Base-by-base conservation (phyloP, 2,113 vertebrate species). In the Lophochroa leadbeateri region DNA sequence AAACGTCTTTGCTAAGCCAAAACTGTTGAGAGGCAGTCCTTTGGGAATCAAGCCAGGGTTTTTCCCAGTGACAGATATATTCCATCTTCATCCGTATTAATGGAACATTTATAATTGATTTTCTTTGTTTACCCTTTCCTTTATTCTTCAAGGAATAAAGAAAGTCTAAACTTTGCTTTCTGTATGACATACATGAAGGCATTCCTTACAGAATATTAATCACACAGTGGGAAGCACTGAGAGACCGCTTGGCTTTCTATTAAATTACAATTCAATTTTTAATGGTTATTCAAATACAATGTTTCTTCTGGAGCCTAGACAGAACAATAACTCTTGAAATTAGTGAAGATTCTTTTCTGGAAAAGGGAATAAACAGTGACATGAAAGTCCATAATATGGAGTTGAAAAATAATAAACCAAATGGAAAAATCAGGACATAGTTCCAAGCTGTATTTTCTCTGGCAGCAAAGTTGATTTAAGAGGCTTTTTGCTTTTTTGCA, bases 51-150 rank as follows among this genome's bases (percentile, higher is more conserved):
- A 88, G 79, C 71, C 85, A 82, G 64, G 71, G 79, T n/a, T 93
- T 91, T 96, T 94, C 72, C 85, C 68, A 81, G 39, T 83, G 82
- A 95, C 84, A 96, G 58, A 94, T 63, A 94, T 10, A 78, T 82
- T 96, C 88, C 75, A 64, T 90, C 82, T 93, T 93, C 50, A 55
- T 50, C 69, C 71, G 77, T 63, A 96, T 77, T 95, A 80, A 90
- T 50, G 55, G 49, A 71, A 90, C 68, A 43, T 67, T 90, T 74
- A 70, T 83, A 90, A 93, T 88, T 95, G 10, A 86, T 96, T 88
- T 72, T 70, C 53, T 91, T 90, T 93, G 46, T 88, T 94, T 92
- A 87, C 52, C 44, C 75, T 88, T 94, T 70, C 58, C 25, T 43
- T 94, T 91, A 49, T 65, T 88, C 64, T 92, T n/a, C 16, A 74